These are phyloP conservation scores for Drosophila fungiperda DNA, from an alignment of 2,888 invertebrate species.

Conservation along the genomic window DNA sequence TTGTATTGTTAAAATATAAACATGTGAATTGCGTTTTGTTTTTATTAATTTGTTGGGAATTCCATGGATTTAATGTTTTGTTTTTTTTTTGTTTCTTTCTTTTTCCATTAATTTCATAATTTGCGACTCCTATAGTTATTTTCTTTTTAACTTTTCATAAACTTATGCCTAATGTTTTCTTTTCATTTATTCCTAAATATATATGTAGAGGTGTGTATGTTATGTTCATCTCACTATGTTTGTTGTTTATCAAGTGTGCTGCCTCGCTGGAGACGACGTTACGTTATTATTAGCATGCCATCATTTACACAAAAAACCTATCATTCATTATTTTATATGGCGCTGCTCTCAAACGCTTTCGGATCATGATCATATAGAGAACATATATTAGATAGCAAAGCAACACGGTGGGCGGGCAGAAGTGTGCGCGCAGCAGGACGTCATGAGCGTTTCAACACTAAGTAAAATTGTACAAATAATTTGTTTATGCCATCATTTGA, in stretches of 20 bases:
- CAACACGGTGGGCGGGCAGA: constrained; percentile 69
- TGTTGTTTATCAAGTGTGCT: constrained; percentile 49
- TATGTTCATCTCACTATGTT: constrained; percentile 35
- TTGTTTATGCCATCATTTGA: constrained; percentile 63
- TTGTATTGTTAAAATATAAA: constrained; percentile 61
- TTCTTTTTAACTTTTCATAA: constrained; percentile 66
- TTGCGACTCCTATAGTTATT: constrained; percentile 70
- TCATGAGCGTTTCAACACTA: constrained; percentile 78
- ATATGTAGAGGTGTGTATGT: constrained; percentile 70
- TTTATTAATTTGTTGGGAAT: constrained; percentile 61
- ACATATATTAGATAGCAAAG: constrained; percentile 43
- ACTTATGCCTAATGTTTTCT: constrained; percentile 74
- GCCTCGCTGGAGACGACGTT: constrained; percentile 40
- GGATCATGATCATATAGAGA: constrained; percentile 39
- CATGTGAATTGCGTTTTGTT: constrained; percentile 62
- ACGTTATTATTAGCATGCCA: constrained; percentile 41
- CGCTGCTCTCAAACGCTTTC: constrained; percentile 47
- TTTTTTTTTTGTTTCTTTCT: constrained; percentile 51
- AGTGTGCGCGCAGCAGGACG: constrained; percentile 74
- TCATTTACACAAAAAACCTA: constrained; percentile 70
- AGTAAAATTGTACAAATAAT: constrained; percentile 80
- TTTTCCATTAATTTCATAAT: constrained; percentile 69
- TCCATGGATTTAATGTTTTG: constrained; percentile 62
- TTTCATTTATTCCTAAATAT: constrained; percentile 78
- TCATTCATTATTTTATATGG: constrained; percentile 38